These are phyloP conservation scores for Hiodon alosoides DNA, from an alignment of 2,113 vertebrate genomes.

Conservation along the genomic window DNA sequence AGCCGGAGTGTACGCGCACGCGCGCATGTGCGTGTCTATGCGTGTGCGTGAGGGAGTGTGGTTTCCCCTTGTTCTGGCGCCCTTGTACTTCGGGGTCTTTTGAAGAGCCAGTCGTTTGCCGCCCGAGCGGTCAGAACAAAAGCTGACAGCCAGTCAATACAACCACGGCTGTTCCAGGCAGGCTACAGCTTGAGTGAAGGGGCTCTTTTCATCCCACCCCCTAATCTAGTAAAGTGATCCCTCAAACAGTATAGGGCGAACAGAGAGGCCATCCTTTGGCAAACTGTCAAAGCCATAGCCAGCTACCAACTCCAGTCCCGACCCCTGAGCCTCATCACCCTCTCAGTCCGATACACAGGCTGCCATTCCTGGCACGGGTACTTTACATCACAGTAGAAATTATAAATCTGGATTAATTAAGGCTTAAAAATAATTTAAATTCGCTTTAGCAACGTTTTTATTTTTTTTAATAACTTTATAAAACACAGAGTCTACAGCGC, in stretches of 20 bases:
- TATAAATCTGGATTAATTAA: too few species aligned
- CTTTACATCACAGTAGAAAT: too few species aligned
- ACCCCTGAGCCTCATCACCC: neutral
- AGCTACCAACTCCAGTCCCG: slow-evolving; percentile 31
- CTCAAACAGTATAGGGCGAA: slow-evolving; percentile 63
- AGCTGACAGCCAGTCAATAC: slow-evolving; percentile 72
- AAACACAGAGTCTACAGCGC: too few species aligned
- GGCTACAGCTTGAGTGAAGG: slow-evolving; percentile 64
- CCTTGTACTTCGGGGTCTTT: slow-evolving; percentile 21
- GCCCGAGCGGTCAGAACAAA: slow-evolving; percentile 56
- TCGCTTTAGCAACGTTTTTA: too few species aligned
- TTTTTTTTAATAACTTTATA: too few species aligned
- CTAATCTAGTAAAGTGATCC: slow-evolving; percentile 70
- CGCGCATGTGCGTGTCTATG: neutral
- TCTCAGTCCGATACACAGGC: slow-evolving; percentile 21
- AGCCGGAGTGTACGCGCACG: neutral
- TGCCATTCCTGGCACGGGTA: neutral
- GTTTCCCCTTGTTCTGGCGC: neutral
- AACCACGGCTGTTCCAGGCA: slow-evolving; percentile 56
- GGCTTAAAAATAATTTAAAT: too few species aligned
- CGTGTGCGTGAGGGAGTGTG: neutral
- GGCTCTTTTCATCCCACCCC: slow-evolving; percentile 62
- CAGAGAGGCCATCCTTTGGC: slow-evolving; percentile 63
- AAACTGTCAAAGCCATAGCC: slow-evolving; percentile 53
- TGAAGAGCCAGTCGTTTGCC: slow-evolving; percentile 42